Conservation (phyloP, 2,888 invertebrate species). For the Caenorhabditis doughertyi region DNA sequence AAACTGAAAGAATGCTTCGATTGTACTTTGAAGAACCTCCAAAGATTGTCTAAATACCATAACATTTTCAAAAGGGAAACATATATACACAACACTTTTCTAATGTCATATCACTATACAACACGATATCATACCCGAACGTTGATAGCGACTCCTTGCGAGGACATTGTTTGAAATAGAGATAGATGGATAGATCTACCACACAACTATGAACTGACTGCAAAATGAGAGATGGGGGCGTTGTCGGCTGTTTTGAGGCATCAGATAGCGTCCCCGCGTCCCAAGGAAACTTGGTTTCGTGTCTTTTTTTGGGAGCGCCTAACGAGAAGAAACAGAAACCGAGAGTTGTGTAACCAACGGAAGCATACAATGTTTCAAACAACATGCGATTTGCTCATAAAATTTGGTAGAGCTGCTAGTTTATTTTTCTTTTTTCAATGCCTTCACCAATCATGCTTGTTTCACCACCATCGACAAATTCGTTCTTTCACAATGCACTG, state of each 20-base stretch:
- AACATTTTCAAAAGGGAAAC: conserved; percentile 15
- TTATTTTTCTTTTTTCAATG: too few species aligned
- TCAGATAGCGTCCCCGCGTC: conserved; percentile 50
- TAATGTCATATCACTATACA: conserved; percentile 51
- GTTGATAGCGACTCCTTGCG: conserved; percentile 61
- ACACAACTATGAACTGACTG: conserved; percentile 55
- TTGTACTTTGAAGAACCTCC: conserved; percentile 41
- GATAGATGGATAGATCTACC: conserved; percentile 30
- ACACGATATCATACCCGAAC: conserved; percentile 60
- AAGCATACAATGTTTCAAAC: conserved; percentile 59
- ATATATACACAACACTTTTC: conserved; percentile 23
- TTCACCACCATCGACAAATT: conserved; percentile 40
- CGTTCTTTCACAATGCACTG: conserved; percentile 32
- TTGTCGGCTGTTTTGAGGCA: conserved; percentile 29
- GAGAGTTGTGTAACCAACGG: conserved; percentile 17
- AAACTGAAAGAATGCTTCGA: conserved; percentile 14
- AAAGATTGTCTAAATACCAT: conserved; percentile 39
- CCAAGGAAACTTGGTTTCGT: conserved; percentile 45
- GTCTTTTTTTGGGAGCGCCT: conserved; percentile 24
- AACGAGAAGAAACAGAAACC: conserved; percentile 40
- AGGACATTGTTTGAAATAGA: conserved; percentile 44
- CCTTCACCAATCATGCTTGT: conserved; percentile 54
- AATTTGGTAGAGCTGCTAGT: conserved; percentile 36
- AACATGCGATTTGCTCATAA: conserved; percentile 57
- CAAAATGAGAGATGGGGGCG: conserved; percentile 42